These are phyloP conservation scores for Aporrectodea caliginosa DNA, from an alignment of 1,140 invertebrate species.

Conservation along the genomic window DNA sequence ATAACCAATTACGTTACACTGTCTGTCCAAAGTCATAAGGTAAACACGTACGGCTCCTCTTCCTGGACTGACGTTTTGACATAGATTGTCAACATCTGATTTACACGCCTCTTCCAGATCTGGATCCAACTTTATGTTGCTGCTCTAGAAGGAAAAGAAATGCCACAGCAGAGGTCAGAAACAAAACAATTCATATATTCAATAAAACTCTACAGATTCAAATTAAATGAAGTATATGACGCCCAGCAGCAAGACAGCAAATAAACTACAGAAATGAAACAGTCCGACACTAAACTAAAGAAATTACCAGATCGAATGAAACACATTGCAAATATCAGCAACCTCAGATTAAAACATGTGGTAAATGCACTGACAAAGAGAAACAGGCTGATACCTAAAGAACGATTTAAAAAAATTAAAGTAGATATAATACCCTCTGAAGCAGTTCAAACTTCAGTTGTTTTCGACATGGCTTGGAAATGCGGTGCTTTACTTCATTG, in stretches of 20 bases:
- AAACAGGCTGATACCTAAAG: not conserved
- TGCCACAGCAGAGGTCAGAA: too few relatives aligned
- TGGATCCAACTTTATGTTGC: slow-evolving; percentile 80
- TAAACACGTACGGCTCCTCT: slow-evolving; percentile 67
- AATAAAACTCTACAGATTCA: too few relatives aligned
- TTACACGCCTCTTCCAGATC: slow-evolving; percentile 70
- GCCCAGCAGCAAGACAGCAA: not conserved
- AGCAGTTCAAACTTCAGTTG: slow-evolving; percentile 80
- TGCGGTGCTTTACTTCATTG: slow-evolving; percentile 60
- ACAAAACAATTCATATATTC: too few relatives aligned
- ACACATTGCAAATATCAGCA: not conserved
- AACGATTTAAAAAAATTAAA: not conserved
- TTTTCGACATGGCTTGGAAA: slow-evolving; percentile 79
- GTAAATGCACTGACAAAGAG: not conserved
- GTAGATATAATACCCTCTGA: slow-evolving; percentile 57
- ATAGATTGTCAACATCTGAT: slow-evolving; percentile 73
- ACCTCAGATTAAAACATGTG: not conserved
- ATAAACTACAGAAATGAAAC: not conserved
- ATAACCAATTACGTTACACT: too few relatives aligned
- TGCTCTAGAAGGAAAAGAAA: slow-evolving; percentile 67
- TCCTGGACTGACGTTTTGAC: slow-evolving; percentile 68
- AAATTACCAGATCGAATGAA: not conserved
- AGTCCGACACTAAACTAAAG: not conserved
- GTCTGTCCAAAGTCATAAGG: too few relatives aligned
- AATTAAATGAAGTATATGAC: too few relatives aligned